Percentiles rank a stretch among this genome's conserved stretches.
phyloP scores from a whole-genome alignment of 2,888 invertebrate genomes.

The Sisyra nigra region DNA sequence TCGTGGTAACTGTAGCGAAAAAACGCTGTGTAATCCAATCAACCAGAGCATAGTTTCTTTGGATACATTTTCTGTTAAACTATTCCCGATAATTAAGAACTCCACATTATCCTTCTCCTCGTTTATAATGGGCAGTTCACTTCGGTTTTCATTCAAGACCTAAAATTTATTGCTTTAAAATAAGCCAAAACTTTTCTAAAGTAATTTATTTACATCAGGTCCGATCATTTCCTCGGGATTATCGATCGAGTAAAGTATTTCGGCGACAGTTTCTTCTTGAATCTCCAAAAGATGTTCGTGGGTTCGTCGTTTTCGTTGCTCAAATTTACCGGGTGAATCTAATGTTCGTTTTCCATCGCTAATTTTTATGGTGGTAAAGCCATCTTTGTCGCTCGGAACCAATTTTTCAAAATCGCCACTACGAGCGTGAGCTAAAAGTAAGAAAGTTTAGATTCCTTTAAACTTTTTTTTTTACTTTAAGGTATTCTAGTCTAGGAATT shows the following conservation, averaged over 20 bases:
- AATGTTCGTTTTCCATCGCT: conserved; percentile 32
- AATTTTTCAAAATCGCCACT: conserved; percentile 49
- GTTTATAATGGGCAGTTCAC: not conserved
- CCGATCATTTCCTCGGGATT: conserved; percentile 75
- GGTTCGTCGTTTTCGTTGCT: conserved; percentile 23
- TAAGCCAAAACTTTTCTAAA: too few relatives aligned
- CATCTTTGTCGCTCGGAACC: conserved; percentile 45
- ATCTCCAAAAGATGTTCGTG: conserved; percentile 53
- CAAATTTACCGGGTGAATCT: conserved; percentile 21
- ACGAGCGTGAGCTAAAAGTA: conserved; percentile 14
- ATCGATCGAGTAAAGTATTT: conserved; percentile 67
- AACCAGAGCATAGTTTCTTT: conserved; percentile 90
- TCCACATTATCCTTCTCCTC: conserved; percentile 45
- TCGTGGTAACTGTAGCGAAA: conserved; percentile 86
- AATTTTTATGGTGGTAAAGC: conserved; percentile 49
- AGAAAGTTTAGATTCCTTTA: not conserved
- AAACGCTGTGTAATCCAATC: conserved; percentile 84
- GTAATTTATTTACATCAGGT: conserved; percentile 46
- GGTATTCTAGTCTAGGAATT: too few relatives aligned
- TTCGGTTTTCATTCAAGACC: too few relatives aligned
- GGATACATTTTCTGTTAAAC: conserved; percentile 67
- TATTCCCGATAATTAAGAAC: conserved; percentile 89
- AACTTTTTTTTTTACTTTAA: too few relatives aligned
- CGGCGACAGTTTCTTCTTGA: conserved; percentile 58
- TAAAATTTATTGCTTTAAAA: too few relatives aligned